Percentiles rank a stretch among this genome's conserved stretches.
phyloP scores from a whole-genome alignment of 2,797 vertebrate genomes.

The Numenius phaeopus region DNA sequence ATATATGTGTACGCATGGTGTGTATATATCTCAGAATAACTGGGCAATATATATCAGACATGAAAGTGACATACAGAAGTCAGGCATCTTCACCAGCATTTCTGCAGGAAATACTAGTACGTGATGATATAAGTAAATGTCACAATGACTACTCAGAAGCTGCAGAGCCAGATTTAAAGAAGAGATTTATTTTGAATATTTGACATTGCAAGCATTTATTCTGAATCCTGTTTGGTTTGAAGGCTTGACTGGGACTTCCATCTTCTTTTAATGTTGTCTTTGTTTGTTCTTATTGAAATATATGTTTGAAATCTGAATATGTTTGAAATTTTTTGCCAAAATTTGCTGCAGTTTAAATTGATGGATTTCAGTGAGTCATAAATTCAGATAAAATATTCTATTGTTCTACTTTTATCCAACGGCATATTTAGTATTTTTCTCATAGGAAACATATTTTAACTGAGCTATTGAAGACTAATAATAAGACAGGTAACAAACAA shows the following conservation, averaged over 20 bases:
- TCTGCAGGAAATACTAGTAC: neutral
- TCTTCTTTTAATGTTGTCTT: neutral
- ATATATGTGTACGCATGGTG: neutral
- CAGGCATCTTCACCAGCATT: neutral
- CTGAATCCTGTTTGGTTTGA: neutral
- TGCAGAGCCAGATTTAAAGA: neutral
- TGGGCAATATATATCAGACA: neutral
- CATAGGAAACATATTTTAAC: neutral
- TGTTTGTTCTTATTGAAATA: neutral
- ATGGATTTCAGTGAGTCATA: neutral
- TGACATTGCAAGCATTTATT: neutral
- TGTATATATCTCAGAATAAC: neutral
- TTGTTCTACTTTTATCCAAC: neutral
- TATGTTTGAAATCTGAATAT: neutral
- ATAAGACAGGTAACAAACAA: neutral
- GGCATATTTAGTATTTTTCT: neutral
- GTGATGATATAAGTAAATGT: neutral
- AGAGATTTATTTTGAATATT: neutral
- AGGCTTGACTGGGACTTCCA: neutral
- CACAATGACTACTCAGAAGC: neutral
- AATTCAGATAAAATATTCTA: neutral
- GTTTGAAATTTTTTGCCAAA: neutral
- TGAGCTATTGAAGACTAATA: neutral
- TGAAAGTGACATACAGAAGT: neutral
- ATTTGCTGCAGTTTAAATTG: neutral